Percentiles rank a stretch among this genome's conserved stretches.
Evolutionary conservation across 2,797 vertebrate genomes (phyloP).

Genomic region (Melanotaenia parkinsoni): DNA sequence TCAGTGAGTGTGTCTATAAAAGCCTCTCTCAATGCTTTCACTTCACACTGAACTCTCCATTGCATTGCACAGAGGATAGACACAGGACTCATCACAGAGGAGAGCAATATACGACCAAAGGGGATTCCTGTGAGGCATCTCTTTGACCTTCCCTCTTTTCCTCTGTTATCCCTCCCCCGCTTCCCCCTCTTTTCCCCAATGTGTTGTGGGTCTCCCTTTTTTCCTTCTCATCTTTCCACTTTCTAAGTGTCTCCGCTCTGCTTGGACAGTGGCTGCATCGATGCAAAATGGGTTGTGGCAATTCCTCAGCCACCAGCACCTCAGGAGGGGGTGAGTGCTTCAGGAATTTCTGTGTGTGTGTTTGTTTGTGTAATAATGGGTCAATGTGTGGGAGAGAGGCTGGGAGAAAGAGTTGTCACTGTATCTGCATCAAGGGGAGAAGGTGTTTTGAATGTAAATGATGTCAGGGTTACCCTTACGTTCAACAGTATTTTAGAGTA

Average conservation of each 20-base stretch:
- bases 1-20: constrained; percentile 58
- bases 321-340: constrained; percentile 82
- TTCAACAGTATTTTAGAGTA: constrained; percentile 33
- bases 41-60: constrained; percentile 64
- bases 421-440: constrained; percentile 46
- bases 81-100: constrained; percentile 33
- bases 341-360: constrained; percentile 29
- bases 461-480: constrained; percentile 46
- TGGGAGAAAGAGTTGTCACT: constrained; percentile 39
- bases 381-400: constrained; percentile 7
- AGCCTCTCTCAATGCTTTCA: constrained; percentile 66
- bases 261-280: constrained; percentile 72
- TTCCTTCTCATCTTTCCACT: constrained; percentile 23
- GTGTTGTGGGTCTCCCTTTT: constrained; percentile 30
- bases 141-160: constrained; percentile 48
- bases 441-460: constrained; percentile 68
- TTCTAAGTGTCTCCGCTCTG: constrained; percentile 46
- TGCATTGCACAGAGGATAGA: constrained; percentile 64
- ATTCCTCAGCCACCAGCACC: constrained; percentile 85
- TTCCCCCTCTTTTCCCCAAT: constrained; percentile 19
- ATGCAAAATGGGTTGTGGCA: constrained; percentile 88
- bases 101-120: constrained; percentile 33
- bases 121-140: constrained; percentile 65
- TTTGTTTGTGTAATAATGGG: constrained; percentile 9
- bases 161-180: constrained; percentile 18